Evolutionary conservation across 2,113 vertebrate genomes (phyloP).

Genomic region (Zosterops japonicus): DNA sequence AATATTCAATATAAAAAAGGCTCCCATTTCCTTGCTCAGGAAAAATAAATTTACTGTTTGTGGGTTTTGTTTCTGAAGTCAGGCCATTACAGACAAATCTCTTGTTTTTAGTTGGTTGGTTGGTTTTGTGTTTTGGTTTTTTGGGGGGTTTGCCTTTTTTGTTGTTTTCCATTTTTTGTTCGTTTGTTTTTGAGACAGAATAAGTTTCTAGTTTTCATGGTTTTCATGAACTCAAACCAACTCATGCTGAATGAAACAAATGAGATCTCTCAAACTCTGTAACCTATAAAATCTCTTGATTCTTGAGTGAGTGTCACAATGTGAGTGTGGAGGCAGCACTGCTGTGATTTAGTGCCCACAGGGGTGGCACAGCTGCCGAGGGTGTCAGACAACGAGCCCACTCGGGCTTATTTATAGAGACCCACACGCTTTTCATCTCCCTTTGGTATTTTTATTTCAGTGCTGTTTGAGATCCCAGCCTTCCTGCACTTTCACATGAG

Average conservation of each 20-base stretch:
- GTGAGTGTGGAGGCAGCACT: not conserved
- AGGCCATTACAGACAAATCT: not conserved
- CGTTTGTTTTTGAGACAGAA: not conserved
- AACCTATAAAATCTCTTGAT: not conserved
- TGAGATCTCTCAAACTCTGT: not conserved
- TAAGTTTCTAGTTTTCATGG: not conserved
- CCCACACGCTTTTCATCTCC: not conserved
- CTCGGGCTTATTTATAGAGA: not conserved
- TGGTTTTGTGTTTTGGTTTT: no score
- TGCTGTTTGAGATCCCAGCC: not conserved
- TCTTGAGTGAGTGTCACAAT: not conserved
- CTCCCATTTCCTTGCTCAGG: not conserved
- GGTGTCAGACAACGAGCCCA: not conserved
- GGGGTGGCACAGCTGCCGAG: not conserved
- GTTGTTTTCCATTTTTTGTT: not conserved
- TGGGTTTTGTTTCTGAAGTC: not conserved
- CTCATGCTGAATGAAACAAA: not conserved
- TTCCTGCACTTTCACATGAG: not conserved
- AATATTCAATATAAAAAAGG: not conserved
- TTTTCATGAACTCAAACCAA: not conserved
- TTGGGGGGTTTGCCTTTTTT: not conserved
- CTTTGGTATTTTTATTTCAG: conserved; percentile 3
- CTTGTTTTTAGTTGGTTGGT: not conserved
- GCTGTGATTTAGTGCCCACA: not conserved
- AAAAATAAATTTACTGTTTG: not conserved